Conservation (phyloP, 2,113 vertebrate genomes). For the Dendropsophus ebraccatus region DNA sequence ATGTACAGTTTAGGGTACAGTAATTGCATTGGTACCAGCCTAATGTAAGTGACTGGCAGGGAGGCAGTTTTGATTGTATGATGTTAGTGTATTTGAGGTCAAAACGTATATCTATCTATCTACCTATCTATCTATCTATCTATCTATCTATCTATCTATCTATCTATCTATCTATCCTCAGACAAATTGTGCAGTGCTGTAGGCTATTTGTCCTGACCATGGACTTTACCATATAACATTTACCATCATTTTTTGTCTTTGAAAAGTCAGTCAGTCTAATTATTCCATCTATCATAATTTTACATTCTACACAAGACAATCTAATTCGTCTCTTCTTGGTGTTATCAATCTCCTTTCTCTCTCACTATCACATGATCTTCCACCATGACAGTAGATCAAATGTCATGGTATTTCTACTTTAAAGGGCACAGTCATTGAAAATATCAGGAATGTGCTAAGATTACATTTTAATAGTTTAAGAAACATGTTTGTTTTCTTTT, state of each 20-base stretch:
- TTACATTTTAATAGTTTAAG: conserved; percentile 71
- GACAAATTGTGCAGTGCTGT: background rate
- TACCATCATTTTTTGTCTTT: conserved; percentile 58
- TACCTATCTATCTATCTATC: no score
- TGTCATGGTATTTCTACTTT: conserved; percentile 74
- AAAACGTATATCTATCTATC: no score
- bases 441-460: conserved; percentile 65
- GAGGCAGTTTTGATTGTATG: no score
- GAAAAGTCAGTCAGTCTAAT: conserved; percentile 71
- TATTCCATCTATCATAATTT: conserved; percentile 76
- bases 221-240: conserved; percentile 43
- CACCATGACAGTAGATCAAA: conserved; percentile 75
- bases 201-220: background rate
- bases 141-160: no score
- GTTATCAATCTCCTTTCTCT: conserved; percentile 70
- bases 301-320: conserved; percentile 73
- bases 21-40: no score
- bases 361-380: conserved; percentile 66
- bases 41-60: no score
- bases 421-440: conserved; percentile 70
- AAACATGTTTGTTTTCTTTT: conserved; percentile 65
- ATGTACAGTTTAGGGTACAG: no score
- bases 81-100: no score
- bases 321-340: conserved; percentile 73
- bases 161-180: background rate